phyloP scores from a whole-genome alignment of 2,113 vertebrate species.

The Tupaia tana region DNA sequence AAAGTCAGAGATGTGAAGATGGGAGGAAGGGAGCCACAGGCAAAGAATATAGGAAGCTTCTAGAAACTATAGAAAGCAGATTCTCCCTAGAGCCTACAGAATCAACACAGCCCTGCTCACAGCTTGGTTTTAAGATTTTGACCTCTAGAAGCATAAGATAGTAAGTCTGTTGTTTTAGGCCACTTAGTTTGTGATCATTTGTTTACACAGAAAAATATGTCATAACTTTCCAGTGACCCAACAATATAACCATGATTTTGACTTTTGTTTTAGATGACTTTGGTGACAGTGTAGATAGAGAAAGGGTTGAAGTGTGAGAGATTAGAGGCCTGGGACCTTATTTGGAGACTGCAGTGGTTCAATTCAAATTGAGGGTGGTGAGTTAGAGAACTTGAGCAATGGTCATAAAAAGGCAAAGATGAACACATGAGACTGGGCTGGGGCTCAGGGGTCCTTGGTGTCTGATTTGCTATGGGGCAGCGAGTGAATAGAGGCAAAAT shows the following conservation, averaged over 20 bases:
- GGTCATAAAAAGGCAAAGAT: background rate
- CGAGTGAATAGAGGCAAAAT: background rate
- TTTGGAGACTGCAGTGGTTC: background rate
- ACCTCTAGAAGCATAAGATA: background rate
- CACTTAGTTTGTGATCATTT: background rate
- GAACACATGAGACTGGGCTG: background rate
- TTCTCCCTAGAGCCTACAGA: background rate
- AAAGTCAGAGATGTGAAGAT: background rate
- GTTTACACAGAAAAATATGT: background rate
- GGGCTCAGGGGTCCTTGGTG: background rate
- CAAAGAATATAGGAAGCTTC: background rate
- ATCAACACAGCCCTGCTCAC: background rate
- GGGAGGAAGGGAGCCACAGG: background rate
- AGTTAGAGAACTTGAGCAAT: background rate
- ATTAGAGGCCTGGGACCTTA: background rate
- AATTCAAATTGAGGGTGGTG: background rate
- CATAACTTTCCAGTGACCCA: no score
- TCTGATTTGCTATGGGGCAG: background rate
- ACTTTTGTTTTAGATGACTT: background rate
- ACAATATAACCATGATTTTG: background rate
- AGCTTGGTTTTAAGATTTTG: background rate
- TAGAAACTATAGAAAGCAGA: background rate
- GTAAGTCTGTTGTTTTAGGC: background rate
- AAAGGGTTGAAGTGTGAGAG: background rate
- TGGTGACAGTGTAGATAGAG: background rate